These are phyloP conservation scores for Porites australiensis DNA, from an alignment of 64 coral and sea anemone species.

Conservation along the genomic window DNA sequence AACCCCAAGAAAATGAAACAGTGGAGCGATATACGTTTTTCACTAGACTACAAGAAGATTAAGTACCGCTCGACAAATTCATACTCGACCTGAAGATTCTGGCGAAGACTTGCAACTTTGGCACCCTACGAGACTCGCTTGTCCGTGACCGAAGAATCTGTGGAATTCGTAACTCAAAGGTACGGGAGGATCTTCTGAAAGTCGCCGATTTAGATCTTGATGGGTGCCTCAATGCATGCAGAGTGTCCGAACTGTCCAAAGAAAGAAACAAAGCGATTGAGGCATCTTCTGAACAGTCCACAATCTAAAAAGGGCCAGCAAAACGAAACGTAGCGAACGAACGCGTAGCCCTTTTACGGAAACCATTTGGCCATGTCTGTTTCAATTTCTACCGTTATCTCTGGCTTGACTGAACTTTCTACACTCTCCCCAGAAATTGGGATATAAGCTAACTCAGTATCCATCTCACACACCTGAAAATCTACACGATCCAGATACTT, in stretches of 20 bases:
- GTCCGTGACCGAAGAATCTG: slow-evolving; percentile 54
- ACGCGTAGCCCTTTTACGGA: too few relatives aligned
- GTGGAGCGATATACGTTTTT: slow-evolving; percentile 56
- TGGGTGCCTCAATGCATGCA: slow-evolving; percentile 4
- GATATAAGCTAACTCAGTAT: slow-evolving; percentile 34
- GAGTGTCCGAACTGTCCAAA: slow-evolving; percentile 37
- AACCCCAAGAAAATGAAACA: slow-evolving; percentile 59
- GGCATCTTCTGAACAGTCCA: background rate
- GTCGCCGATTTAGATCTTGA: slow-evolving; percentile 60
- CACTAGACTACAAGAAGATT: slow-evolving; percentile 29
- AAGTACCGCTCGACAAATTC: slow-evolving; percentile 40
- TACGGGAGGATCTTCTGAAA: slow-evolving; percentile 24
- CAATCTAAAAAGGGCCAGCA: background rate
- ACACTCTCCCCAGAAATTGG: slow-evolving; percentile 49
- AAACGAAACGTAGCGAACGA: background rate
- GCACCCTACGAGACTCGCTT: slow-evolving; percentile 34
- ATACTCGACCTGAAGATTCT: slow-evolving; percentile 49
- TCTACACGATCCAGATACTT: slow-evolving; percentile 49
- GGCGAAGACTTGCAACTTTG: slow-evolving; percentile 58
- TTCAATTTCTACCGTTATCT: slow-evolving; percentile 15
- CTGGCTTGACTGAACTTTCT: slow-evolving; percentile 28
- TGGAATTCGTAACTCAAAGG: slow-evolving; percentile 31
- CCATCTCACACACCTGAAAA: slow-evolving; percentile 55
- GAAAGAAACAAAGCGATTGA: slow-evolving; percentile 34
- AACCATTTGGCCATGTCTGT: slow-evolving; percentile 40